phyloP scores from a whole-genome alignment of 1,140 invertebrate genomes.

The Paralvinella palmiformis region DNA sequence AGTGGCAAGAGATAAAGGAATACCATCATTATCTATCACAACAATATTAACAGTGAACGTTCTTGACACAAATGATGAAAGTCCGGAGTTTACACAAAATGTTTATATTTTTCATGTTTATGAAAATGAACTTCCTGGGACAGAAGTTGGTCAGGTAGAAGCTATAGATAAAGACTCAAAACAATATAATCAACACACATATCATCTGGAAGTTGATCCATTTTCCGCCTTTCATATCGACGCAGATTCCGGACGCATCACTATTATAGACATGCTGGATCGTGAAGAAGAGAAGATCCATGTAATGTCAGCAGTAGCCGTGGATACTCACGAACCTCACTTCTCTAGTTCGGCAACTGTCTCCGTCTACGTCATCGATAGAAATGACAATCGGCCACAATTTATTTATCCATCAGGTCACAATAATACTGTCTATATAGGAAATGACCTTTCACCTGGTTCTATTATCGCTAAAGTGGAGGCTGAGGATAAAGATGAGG shows the following conservation, averaged over 20 bases:
- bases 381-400: conserved; percentile 17
- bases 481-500: conserved; percentile 15
- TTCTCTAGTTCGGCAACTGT: conserved; percentile 1
- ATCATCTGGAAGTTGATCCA: background rate
- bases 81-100: conserved; percentile 9
- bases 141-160: conserved; percentile 12
- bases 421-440: conserved; percentile 16
- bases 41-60: conserved; percentile 14
- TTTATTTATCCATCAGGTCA: conserved; percentile 12
- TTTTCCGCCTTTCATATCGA: conserved; percentile 73
- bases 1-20: background rate
- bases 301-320: conserved; percentile 1
- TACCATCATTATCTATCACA: background rate
- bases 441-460: background rate
- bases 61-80: conserved; percentile 18
- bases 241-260: conserved; percentile 75
- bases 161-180: conserved; percentile 10
- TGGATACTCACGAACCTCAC: background rate
- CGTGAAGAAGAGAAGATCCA: conserved; percentile 7
- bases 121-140: conserved; percentile 7
- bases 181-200: conserved; percentile 1
- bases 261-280: conserved; percentile 57
- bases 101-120: conserved; percentile 12
- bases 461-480: conserved; percentile 8
- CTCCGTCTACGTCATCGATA: conserved; percentile 7